These are phyloP conservation scores for Rhinogobius similis DNA, from an alignment of 2,113 vertebrate genomes.

Conservation along the genomic window DNA sequence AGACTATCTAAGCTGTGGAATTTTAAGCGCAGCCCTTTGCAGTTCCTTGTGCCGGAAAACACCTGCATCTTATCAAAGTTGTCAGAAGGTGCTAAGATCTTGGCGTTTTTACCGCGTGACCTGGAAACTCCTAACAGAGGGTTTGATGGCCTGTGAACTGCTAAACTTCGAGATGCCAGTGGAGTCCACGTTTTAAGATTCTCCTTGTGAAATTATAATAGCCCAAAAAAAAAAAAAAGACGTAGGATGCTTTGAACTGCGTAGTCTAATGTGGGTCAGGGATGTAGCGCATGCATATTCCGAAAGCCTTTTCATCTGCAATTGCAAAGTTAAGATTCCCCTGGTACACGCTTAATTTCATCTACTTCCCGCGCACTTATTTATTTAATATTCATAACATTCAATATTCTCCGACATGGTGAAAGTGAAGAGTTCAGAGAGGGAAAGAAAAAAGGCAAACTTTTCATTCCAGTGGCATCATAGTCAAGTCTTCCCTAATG, in stretches of 20 bases:
- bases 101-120: constrained; percentile 28
- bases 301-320: constrained; percentile 73
- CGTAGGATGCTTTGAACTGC: constrained; percentile 71
- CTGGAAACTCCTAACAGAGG: constrained; percentile 49
- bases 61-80: constrained; percentile 70
- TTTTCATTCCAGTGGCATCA: constrained; percentile 58
- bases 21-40: constrained; percentile 50
- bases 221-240: constrained; percentile 44
- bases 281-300: constrained; percentile 76
- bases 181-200: constrained; percentile 24
- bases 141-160: constrained; percentile 44
- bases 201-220: constrained; percentile 41
- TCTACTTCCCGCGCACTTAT: constrained; percentile 66
- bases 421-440: constrained; percentile 60
- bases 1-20: constrained; percentile 51
- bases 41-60: constrained; percentile 56
- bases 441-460: constrained; percentile 35
- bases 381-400: constrained; percentile 75
- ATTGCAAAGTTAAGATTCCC: constrained; percentile 74
- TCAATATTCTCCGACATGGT: constrained; percentile 66
- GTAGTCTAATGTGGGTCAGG: constrained; percentile 77
- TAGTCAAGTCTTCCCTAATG: constrained; percentile 70
- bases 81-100: constrained; percentile 44
- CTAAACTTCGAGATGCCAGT: constrained; percentile 53
- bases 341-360: constrained; percentile 73